phyloP scores from a whole-genome alignment of 2,888 invertebrate species.

The Eulithis prunata region DNA sequence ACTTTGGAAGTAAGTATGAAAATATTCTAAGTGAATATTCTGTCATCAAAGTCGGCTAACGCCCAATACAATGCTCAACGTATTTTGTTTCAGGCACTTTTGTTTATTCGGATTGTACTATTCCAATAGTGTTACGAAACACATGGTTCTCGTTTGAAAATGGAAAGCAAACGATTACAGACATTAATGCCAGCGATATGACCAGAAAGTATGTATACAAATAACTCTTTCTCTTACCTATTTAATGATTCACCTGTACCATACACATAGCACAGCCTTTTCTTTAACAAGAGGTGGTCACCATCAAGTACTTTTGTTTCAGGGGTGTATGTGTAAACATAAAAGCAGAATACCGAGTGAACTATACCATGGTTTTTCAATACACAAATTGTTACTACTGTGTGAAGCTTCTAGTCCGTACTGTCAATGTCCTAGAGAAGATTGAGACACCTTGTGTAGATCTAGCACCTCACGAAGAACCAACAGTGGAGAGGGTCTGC shows the following conservation, averaged over 20 bases:
- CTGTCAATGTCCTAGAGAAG: constrained; percentile 95
- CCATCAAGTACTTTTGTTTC: constrained; percentile 32
- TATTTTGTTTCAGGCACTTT: constrained; percentile 55
- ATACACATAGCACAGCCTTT: too few relatives aligned
- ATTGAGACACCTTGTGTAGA: constrained; percentile 93
- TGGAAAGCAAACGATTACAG: constrained; percentile 92
- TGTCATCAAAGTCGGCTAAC: constrained; percentile 56
- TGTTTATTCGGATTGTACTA: constrained; percentile 85
- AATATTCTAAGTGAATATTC: constrained; percentile 30
- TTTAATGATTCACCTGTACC: too few relatives aligned
- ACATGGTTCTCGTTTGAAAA: constrained; percentile 97
- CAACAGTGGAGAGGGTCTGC: constrained; percentile 91
- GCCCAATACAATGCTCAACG: constrained; percentile 56
- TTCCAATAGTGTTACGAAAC: constrained; percentile 91
- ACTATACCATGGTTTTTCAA: constrained; percentile 93
- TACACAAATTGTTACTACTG: constrained; percentile 91
- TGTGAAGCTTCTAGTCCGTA: constrained; percentile 92
- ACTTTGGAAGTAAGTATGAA: constrained; percentile 50
- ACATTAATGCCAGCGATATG: constrained; percentile 92
- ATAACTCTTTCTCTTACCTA: not conserved
- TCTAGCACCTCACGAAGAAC: constrained; percentile 85
- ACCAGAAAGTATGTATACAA: constrained; percentile 78
- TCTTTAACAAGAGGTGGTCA: too few relatives aligned
- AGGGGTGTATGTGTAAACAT: constrained; percentile 90
- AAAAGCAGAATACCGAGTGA: constrained; percentile 89